A percentile compares a stretch with the other conserved stretches of the same genome.
phyloP scores from a whole-genome alignment of 2,113 vertebrate species.

The Sisor rabdophorus region DNA sequence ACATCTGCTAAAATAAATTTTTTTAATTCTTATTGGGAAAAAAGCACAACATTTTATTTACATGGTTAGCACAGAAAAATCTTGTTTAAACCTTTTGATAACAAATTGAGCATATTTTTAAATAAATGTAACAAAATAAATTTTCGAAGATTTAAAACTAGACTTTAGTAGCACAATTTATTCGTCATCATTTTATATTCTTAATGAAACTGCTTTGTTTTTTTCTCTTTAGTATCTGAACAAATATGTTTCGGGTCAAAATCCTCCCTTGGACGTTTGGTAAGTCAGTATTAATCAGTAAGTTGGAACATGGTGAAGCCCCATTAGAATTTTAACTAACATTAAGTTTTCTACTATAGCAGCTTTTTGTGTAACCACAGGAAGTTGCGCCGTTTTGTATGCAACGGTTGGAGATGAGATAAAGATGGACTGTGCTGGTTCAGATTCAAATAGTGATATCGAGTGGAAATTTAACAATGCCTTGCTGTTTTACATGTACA shows the following conservation, averaged over 20 bases:
- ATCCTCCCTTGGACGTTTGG: constrained; percentile 42
- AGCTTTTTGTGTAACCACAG: constrained; percentile 53
- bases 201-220: background rate
- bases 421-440: constrained; percentile 21
- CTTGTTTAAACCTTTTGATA: background rate
- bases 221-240: background rate
- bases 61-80: background rate
- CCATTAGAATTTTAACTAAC: background rate
- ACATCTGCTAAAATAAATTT: background rate
- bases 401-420: rapidly evolving
- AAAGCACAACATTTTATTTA: background rate
- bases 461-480: rapidly evolving
- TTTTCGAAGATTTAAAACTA: background rate
- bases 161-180: background rate
- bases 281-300: constrained; percentile 44
- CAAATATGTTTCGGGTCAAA: constrained; percentile 41
- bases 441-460: rapidly evolving
- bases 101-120: background rate
- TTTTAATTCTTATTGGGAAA: background rate
- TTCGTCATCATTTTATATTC: background rate
- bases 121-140: background rate
- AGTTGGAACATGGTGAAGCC: background rate
- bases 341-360: background rate
- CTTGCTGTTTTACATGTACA: rapidly evolving
- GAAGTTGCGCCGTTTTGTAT: constrained; percentile 6